Evolutionary conservation across 2,113 vertebrate genomes (phyloP).

Genomic region (Cheirogaleus medius): DNA sequence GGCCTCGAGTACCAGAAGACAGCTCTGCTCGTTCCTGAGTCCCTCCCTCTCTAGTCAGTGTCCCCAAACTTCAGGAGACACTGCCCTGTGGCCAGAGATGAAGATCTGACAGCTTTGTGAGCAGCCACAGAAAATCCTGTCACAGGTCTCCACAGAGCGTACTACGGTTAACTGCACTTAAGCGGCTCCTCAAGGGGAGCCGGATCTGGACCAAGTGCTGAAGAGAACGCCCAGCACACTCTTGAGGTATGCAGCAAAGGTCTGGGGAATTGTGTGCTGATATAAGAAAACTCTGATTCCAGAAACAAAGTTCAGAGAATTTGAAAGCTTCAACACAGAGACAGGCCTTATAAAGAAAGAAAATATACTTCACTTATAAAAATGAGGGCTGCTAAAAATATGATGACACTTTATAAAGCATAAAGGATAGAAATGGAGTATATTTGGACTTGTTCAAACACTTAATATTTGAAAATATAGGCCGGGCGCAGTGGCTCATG

Average conservation of each 20-base stretch:
- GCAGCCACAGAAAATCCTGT: not conserved
- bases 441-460: not conserved
- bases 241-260: not conserved
- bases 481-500: too few species aligned
- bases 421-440: not conserved
- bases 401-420: not conserved
- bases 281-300: not conserved
- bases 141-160: accelerated
- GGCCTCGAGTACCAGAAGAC: not conserved
- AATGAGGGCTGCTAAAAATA: not conserved
- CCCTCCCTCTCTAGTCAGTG: not conserved
- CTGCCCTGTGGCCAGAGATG: not conserved
- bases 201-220: not conserved
- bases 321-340: not conserved
- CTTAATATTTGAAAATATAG: not conserved
- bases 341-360: not conserved
- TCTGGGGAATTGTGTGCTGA: not conserved
- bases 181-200: not conserved
- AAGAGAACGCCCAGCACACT: not conserved
- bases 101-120: not conserved
- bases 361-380: not conserved
- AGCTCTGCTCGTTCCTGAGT: not conserved
- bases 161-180: not conserved
- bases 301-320: not conserved
- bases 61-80: not conserved